Conservation (phyloP, 2,888 invertebrate species). For the Parasteatoda lunata region DNA sequence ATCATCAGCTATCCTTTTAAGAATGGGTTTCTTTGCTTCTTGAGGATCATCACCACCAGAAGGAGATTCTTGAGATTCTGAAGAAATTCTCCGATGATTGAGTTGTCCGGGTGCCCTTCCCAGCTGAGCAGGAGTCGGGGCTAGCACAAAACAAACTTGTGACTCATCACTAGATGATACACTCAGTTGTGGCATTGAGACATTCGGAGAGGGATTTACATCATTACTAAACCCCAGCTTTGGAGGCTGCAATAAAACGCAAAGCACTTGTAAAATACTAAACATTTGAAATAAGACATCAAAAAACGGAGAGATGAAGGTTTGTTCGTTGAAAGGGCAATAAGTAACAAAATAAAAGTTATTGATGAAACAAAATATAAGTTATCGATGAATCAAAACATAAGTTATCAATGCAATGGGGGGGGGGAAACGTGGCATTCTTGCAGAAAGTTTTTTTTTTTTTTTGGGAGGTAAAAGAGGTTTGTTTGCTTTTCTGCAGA, state of each 20-base stretch:
- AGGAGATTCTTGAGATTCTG: slow-evolving; percentile 30
- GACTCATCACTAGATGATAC: background rate
- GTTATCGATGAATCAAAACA: too few species aligned
- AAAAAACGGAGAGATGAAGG: background rate
- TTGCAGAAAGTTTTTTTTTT: too few species aligned
- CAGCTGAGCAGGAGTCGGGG: slow-evolving; percentile 94
- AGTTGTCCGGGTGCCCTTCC: slow-evolving; percentile 92
- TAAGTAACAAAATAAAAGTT: background rate
- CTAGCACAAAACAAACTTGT: slow-evolving; percentile 81
- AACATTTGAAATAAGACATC: background rate
- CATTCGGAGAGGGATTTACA: background rate
- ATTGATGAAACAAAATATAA: background rate
- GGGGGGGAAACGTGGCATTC: too few species aligned
- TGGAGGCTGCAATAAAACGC: slow-evolving; percentile 31
- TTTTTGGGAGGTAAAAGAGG: too few species aligned
- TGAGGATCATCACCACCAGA: slow-evolving; percentile 1
- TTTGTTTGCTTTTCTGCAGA: too few species aligned
- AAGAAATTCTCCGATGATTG: slow-evolving; percentile 65
- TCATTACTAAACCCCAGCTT: slow-evolving; percentile 52
- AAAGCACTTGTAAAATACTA: background rate
- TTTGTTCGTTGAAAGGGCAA: background rate
- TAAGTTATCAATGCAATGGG: too few species aligned
- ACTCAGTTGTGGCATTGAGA: slow-evolving; percentile 21
- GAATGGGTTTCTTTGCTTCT: slow-evolving; percentile 83
- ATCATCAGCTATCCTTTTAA: slow-evolving; percentile 91